These are phyloP conservation scores for Promerops cafer DNA, from an alignment of 2,113 vertebrate genomes.

Conservation along the genomic window DNA sequence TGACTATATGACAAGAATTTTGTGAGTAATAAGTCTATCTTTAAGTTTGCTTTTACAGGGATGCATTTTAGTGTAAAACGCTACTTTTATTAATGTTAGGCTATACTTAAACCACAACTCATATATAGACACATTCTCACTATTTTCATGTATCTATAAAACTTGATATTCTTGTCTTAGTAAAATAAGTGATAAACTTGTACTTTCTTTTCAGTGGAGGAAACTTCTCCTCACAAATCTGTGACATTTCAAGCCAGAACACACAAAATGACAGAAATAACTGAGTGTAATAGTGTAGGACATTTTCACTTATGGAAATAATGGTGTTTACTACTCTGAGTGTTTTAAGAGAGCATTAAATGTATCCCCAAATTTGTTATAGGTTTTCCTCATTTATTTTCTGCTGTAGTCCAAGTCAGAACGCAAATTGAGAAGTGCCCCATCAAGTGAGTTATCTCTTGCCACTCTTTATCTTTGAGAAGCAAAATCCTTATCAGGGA, in stretches of 20 bases:
- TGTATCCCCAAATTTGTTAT: background rate
- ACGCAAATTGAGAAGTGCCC: background rate
- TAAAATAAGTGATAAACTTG: background rate
- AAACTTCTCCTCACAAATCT: background rate
- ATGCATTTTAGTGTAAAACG: background rate
- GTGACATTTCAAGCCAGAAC: background rate
- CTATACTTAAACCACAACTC: background rate
- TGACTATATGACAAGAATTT: background rate
- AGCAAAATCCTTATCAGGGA: background rate
- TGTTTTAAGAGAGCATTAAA: background rate
- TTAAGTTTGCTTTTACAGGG: background rate
- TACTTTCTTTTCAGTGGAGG: background rate
- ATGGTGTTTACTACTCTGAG: rapidly evolving
- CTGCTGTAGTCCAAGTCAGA: background rate
- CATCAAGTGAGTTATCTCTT: background rate
- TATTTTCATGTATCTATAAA: background rate
- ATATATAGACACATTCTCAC: background rate
- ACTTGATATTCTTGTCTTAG: background rate
- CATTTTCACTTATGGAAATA: background rate
- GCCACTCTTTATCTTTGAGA: slow-evolving; percentile 1
- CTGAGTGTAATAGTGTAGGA: background rate
- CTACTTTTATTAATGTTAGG: background rate
- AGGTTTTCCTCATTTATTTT: background rate
- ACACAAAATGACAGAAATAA: background rate
- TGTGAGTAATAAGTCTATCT: background rate